Base-by-base conservation (phyloP, 2,113 vertebrate genomes). In the Elephantulus edwardii region DNA sequence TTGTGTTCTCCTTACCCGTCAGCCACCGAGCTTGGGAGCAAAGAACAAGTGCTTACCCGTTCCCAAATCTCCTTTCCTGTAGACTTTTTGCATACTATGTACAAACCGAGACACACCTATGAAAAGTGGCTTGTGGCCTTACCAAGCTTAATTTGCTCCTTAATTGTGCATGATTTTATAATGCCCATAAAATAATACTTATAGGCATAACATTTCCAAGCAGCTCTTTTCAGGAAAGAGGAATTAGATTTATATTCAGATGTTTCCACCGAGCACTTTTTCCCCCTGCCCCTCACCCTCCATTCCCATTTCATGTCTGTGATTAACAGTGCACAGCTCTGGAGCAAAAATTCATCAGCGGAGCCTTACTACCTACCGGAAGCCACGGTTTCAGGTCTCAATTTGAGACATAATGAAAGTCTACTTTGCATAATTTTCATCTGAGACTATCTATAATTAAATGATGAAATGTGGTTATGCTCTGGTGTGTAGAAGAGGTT, bases 401-500 rank as follows among this genome's bases (percentile, higher is more conserved):
- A 83, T 94, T 96, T 96, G 79, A 95, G 62, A 86, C 68, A 89
- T 96, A 96, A 93, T 92, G 91, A 84, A 64, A 95, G 83, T 93
- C 89, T 94, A 0, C 91, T 97, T 96, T 95, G 81, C 79, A 84
- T 97, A 93, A 91, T 94, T 93, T 94, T 93, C 91, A 85, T 89
- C 91, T 88, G 92, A 95, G 91, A 75, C 46, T 20, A 40, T 91
- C 28, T 91, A 54, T 96, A 83, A 95, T 96, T 96, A 94, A 96
- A 89, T 94, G 68, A 93, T 89, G 44, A 91, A 94, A 86, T 92
- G 68, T 90, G 7, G 3, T 92, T 91, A 46, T 74, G 91, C 80
- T 91, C 82, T 50, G 35, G 54, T 92, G 95, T 96, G 79, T 91
- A 96, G 85, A 78, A 54, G 14, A 85, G 54, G 64, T 5, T 85